These are phyloP conservation scores for Oryzias dopingdopingensis DNA, from an alignment of 2,797 vertebrate genomes.

Conservation along the genomic window DNA sequence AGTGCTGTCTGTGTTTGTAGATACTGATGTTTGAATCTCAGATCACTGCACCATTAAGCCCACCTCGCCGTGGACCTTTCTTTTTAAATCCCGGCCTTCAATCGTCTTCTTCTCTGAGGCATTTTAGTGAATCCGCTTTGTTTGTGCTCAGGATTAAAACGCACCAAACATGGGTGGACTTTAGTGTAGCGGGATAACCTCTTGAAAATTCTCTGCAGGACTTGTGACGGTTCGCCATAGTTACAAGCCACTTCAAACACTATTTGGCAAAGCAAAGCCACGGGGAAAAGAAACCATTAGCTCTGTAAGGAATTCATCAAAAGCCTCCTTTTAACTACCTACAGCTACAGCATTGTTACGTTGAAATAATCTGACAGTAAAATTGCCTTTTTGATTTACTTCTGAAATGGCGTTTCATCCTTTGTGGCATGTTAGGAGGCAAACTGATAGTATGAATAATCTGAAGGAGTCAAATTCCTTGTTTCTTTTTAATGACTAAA, in stretches of 20 bases:
- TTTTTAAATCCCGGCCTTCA: slow-evolving; percentile 37
- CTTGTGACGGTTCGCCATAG: slow-evolving; percentile 34
- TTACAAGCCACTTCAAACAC: slow-evolving; percentile 33
- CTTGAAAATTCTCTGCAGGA: slow-evolving; percentile 27
- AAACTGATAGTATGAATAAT: slow-evolving; percentile 40
- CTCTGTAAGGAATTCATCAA: slow-evolving; percentile 63
- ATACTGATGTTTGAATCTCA: slow-evolving; percentile 23
- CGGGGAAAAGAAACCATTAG: slow-evolving; percentile 62
- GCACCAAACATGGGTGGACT: neutral
- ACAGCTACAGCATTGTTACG: slow-evolving; percentile 50
- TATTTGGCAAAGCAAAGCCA: slow-evolving; percentile 24
- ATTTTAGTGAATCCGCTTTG: slow-evolving; percentile 11
- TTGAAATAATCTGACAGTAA: slow-evolving; percentile 49
- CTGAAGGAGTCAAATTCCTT: slow-evolving; percentile 34
- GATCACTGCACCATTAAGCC: slow-evolving; percentile 32
- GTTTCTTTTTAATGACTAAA: slow-evolving; percentile 47
- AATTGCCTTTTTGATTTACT: slow-evolving; percentile 53
- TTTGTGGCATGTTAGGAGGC: slow-evolving; percentile 44
- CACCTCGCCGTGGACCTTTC: slow-evolving; percentile 19
- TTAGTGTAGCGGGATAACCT: slow-evolving; percentile 28
- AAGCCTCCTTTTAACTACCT: slow-evolving; percentile 44
- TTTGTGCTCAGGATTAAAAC: slow-evolving; percentile 31
- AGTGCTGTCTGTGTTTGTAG: slow-evolving; percentile 23
- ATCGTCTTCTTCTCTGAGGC: slow-evolving; percentile 28
- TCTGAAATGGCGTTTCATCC: slow-evolving; percentile 42